Conservation (phyloP, 2,797 vertebrate genomes). For the Myiotriccus ornatus region DNA sequence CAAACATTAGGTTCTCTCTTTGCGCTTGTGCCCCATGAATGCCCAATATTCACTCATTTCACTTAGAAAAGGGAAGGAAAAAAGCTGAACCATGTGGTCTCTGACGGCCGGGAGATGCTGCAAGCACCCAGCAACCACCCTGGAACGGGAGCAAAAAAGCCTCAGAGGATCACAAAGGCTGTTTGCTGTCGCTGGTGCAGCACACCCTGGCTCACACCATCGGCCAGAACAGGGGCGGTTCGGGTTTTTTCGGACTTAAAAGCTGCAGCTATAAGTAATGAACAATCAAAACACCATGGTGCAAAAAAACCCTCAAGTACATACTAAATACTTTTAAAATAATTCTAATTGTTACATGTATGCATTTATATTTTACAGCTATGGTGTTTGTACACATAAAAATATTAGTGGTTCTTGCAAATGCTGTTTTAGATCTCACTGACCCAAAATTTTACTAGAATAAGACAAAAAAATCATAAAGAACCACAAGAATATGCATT, state of each 20-base stretch:
- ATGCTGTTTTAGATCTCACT: neutral
- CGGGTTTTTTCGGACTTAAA: neutral
- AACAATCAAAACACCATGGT: neutral
- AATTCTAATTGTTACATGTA: neutral
- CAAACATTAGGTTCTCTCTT: neutral
- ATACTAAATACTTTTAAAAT: neutral
- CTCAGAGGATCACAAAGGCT: neutral
- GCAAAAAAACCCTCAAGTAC: neutral
- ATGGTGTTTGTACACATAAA: neutral
- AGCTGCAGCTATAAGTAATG: neutral
- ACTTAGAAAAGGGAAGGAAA: neutral
- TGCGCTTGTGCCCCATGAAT: neutral
- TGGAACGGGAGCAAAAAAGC: fast-evolving
- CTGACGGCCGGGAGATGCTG: neutral
- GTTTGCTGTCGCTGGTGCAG: neutral
- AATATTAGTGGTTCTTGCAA: neutral
- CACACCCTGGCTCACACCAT: neutral
- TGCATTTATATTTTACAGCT: neutral
- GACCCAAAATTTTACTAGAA: neutral
- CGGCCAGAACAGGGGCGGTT: neutral
- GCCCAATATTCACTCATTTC: neutral
- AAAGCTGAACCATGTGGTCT: neutral
- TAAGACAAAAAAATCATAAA: neutral
- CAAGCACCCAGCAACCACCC: neutral
- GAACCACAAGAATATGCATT: neutral